Conservation (phyloP, 1,140 invertebrate species). For the Dufourea novaeangliae region DNA sequence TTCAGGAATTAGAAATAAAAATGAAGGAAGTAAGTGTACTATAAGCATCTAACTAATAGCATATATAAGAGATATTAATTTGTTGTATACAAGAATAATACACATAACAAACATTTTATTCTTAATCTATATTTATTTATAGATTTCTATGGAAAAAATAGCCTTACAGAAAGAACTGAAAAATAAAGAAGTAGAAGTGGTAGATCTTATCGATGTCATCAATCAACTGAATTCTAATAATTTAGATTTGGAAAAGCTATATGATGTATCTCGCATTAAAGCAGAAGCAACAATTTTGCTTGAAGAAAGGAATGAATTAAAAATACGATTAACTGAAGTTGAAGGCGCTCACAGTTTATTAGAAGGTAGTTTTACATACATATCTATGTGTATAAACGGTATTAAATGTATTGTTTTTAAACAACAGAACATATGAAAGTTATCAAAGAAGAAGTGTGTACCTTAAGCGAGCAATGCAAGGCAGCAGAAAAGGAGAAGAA, state of each 20-base stretch:
- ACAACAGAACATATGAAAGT: conserved; percentile 78
- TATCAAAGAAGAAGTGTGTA: conserved; percentile 81
- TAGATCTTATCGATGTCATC: conserved; percentile 73
- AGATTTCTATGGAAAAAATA: conserved; percentile 73
- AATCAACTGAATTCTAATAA: conserved; percentile 73
- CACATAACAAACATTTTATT: neutral
- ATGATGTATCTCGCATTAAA: conserved; percentile 75
- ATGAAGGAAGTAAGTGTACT: conserved; percentile 72
- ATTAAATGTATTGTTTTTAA: conserved; percentile 27
- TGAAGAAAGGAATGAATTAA: conserved; percentile 78
- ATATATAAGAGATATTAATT: neutral
- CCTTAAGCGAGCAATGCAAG: conserved; percentile 85
- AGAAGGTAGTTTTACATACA: conserved; percentile 70
- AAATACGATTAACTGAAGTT: conserved; percentile 76
- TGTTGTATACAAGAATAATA: neutral
- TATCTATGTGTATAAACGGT: neutral
- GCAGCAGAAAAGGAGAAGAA: conserved; percentile 89
- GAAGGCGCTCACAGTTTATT: conserved; percentile 78
- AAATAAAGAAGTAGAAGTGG: conserved; percentile 74
- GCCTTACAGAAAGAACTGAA: conserved; percentile 71
- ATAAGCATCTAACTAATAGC: conserved; percentile 5
- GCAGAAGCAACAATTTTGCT: conserved; percentile 71
- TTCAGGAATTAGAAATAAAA: conserved; percentile 75
- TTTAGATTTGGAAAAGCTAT: conserved; percentile 78
- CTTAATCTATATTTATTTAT: conserved; percentile 31